phyloP scores from a whole-genome alignment of 2,113 vertebrate species.

The Uria aalge region DNA sequence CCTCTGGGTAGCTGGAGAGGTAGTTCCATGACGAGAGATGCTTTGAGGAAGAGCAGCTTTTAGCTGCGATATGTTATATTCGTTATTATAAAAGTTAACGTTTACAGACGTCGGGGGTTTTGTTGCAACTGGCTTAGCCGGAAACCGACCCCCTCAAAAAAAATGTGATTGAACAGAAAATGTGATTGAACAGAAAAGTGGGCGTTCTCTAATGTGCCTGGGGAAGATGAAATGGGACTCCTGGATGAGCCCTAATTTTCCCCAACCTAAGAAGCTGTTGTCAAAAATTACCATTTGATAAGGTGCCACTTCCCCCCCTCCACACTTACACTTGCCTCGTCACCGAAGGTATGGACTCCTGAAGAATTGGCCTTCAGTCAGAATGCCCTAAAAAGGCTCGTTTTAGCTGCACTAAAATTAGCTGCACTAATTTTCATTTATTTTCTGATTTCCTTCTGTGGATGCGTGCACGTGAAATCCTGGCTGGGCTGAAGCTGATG shows the following conservation, averaged over 20 bases:
- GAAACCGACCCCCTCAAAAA: neutral
- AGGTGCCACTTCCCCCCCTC: neutral
- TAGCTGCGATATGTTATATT: neutral
- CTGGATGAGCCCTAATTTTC: neutral
- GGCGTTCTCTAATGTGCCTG: neutral
- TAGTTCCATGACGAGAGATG: neutral
- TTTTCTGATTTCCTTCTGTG: neutral
- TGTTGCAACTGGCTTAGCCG: neutral
- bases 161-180: neutral
- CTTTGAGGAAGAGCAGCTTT: neutral
- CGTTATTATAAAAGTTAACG: neutral
- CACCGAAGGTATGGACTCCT: neutral
- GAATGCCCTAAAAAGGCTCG: neutral
- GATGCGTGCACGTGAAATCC: neutral
- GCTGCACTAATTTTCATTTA: neutral
- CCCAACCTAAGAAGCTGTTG: neutral
- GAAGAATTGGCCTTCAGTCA: neutral
- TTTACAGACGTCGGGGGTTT: neutral
- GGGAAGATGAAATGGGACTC: neutral
- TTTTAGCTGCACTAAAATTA: neutral
- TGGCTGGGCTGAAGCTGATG: neutral
- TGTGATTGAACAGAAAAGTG: no score
- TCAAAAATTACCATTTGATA: neutral
- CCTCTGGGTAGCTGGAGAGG: neutral
- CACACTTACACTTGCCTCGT: neutral